A percentile compares a stretch with the other conserved stretches of the same genome.
These are phyloP conservation scores for Galeruca laticollis DNA, from an alignment of 2,888 invertebrate species.

Conservation along the genomic window DNA sequence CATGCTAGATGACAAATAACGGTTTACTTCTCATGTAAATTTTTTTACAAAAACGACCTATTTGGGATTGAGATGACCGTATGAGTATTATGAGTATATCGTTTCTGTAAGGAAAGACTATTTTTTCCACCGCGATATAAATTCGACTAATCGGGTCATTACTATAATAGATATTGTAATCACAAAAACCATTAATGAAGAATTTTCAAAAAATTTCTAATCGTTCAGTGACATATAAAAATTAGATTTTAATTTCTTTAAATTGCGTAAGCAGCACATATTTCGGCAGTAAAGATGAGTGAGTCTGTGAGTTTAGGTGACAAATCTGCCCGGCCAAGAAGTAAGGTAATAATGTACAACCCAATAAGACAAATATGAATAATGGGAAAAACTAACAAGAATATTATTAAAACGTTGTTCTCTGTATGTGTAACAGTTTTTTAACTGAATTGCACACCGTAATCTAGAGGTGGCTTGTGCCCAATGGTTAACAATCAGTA, in stretches of 20 bases:
- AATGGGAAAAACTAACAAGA: too few species aligned
- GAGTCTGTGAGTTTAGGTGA: neutral
- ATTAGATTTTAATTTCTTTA: neutral
- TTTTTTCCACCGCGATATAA: neutral
- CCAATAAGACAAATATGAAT: too few species aligned
- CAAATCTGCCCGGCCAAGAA: neutral
- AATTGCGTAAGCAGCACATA: neutral
- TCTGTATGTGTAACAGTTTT: too few species aligned
- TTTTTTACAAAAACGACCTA: too few species aligned
- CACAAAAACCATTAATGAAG: neutral
- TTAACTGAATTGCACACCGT: too few species aligned
- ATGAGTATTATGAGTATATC: too few species aligned
- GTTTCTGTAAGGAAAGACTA: neutral
- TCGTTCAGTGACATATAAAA: neutral
- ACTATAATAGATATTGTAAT: neutral
- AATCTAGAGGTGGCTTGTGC: too few species aligned
- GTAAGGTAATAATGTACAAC: neutral
- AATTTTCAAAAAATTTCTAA: neutral
- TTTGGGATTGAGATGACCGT: too few species aligned
- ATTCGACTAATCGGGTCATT: neutral
- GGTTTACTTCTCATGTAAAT: too few species aligned
- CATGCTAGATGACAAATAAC: too few species aligned
- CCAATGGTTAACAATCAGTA: too few species aligned
- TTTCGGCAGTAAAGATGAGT: neutral
- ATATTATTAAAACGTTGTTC: too few species aligned